These are phyloP conservation scores for Chionoecetes opilio DNA, from an alignment of 1,140 invertebrate genomes.

Conservation along the genomic window DNA sequence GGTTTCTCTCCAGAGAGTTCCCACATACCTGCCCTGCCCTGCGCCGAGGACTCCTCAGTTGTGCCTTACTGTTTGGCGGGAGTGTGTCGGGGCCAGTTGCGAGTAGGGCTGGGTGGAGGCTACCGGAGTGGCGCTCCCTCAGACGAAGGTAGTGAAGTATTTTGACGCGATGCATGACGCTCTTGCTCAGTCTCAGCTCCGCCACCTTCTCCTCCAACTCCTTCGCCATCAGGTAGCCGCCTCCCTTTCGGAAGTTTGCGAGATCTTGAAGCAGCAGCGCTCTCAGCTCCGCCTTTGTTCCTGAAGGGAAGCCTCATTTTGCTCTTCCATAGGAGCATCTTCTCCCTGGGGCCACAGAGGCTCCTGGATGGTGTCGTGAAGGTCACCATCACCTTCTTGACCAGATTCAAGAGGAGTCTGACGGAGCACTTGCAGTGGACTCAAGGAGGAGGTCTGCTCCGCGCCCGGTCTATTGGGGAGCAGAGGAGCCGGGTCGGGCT, in stretches of 20 bases:
- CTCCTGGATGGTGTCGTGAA: background rate
- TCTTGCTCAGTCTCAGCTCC: constrained; percentile 32
- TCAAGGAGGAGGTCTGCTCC: no score
- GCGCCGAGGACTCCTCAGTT: background rate
- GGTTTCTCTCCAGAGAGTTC: background rate
- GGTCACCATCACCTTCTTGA: background rate
- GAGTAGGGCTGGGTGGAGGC: constrained; percentile 43
- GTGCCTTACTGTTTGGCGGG: background rate
- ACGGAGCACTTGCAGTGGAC: background rate
- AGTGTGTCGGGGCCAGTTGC: background rate
- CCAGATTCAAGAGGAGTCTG: background rate
- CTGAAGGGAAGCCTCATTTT: background rate
- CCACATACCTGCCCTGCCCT: background rate
- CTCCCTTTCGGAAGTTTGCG: constrained; percentile 59
- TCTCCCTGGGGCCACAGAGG: background rate
- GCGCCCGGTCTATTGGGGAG: background rate
- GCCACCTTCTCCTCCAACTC: constrained; percentile 62
- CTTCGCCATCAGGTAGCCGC: constrained; percentile 53
- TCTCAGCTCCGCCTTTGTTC: constrained; percentile 46
- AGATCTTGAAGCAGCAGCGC: constrained; percentile 46
- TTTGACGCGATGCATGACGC: constrained; percentile 50
- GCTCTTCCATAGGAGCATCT: background rate
- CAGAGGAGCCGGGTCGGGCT: background rate
- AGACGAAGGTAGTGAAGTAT: constrained; percentile 37
- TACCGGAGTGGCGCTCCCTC: constrained; percentile 22